Conservation (phyloP, 2,113 vertebrate species). For the Gavialis gangeticus region DNA sequence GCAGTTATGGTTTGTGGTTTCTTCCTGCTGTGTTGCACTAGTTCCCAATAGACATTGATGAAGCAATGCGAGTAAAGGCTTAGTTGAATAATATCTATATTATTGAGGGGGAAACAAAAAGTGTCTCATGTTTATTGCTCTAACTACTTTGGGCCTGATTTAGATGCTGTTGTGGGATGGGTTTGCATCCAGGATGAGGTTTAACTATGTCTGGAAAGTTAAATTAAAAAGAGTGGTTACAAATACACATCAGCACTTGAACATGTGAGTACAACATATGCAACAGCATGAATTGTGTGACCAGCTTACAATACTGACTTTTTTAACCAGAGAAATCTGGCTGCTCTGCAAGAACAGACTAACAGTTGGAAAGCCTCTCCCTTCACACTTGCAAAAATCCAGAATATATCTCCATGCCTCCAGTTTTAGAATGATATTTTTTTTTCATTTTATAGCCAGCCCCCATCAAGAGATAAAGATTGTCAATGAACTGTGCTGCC, state of each 20-base stretch:
- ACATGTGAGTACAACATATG: not conserved
- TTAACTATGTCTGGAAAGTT: slow-evolving; percentile 35
- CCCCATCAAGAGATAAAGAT: slow-evolving; percentile 5
- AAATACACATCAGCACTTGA: not conserved
- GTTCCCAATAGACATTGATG: slow-evolving; percentile 21
- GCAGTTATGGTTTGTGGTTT: slow-evolving; percentile 23
- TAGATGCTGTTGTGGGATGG: not conserved
- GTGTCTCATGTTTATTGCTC: not conserved
- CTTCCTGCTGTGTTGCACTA: not conserved
- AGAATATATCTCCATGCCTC: not conserved
- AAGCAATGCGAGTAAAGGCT: slow-evolving; percentile 23
- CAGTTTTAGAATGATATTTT: not conserved
- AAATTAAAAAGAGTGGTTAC: slow-evolving; percentile 22
- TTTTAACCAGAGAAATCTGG: slow-evolving; percentile 8
- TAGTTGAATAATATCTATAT: not conserved
- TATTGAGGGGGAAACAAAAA: slow-evolving; percentile 27
- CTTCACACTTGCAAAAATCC: not conserved
- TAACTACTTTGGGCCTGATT: slow-evolving; percentile 22
- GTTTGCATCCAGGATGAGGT: slow-evolving; percentile 24
- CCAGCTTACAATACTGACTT: slow-evolving; percentile 32
- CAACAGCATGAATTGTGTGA: not conserved
- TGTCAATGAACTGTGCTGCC: slow-evolving; percentile 25
- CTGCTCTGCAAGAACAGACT: not conserved
- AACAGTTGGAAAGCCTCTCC: slow-evolving; percentile 11
- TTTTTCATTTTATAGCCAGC: slow-evolving; percentile 2